phyloP scores from a whole-genome alignment of 2,888 invertebrate species.

The Melolontha melolontha region DNA sequence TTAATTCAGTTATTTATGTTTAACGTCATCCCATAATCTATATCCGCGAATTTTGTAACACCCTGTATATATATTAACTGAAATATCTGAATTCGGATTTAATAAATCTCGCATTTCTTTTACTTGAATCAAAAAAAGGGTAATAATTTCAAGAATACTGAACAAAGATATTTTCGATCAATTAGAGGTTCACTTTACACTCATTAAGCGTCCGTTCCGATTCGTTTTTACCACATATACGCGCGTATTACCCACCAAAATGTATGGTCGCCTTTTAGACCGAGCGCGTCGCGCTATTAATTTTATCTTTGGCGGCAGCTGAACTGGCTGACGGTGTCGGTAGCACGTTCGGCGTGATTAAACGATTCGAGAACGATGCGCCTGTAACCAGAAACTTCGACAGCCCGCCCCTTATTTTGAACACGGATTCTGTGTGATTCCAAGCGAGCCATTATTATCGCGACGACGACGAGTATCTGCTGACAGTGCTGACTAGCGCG shows the following conservation, averaged over 20 bases:
- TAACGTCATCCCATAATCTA: too few species aligned
- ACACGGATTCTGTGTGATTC: background rate
- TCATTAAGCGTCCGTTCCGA: background rate
- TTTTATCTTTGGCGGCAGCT: conserved; percentile 14
- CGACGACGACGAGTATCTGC: conserved; percentile 7
- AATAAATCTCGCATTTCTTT: too few species aligned
- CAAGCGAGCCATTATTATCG: conserved; percentile 13
- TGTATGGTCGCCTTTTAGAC: background rate
- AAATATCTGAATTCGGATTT: too few species aligned
- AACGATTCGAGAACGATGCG: conserved; percentile 17
- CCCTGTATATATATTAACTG: too few species aligned
- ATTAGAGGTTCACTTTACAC: too few species aligned
- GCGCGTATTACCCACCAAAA: background rate
- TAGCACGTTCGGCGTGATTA: conserved; percentile 3
- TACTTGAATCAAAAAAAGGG: too few species aligned
- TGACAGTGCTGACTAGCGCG: background rate
- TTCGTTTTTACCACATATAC: background rate
- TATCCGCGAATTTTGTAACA: too few species aligned
- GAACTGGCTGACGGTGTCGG: conserved; percentile 5
- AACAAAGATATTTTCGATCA: too few species aligned
- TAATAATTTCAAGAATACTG: too few species aligned
- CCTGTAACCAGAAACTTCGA: background rate
- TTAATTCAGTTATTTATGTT: too few species aligned
- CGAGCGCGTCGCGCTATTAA: conserved; percentile 4
- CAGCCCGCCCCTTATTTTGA: conserved; percentile 10